Evolutionary conservation across 2,888 invertebrate genomes (phyloP).

Genomic region (Melanostoma scalare): DNA sequence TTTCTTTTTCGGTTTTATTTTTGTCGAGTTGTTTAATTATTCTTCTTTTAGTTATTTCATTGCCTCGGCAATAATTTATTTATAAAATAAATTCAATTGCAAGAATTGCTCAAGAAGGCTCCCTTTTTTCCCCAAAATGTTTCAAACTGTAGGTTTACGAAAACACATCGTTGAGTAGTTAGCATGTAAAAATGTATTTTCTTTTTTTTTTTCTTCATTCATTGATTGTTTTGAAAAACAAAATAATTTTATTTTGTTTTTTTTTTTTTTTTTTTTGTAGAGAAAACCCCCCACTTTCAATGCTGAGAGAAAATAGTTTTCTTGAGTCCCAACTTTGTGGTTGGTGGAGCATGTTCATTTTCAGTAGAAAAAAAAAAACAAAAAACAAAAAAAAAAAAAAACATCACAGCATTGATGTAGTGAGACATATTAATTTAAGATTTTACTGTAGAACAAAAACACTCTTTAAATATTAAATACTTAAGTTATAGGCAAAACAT

Average conservation of each 20-base stretch:
- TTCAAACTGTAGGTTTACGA: constrained; percentile 33
- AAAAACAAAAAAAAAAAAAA: constrained; percentile 43
- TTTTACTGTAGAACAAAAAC: constrained; percentile 63
- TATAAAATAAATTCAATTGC: constrained; percentile 50
- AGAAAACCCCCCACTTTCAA: constrained; percentile 13
- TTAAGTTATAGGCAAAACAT: constrained; percentile 69
- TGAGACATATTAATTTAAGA: constrained; percentile 55
- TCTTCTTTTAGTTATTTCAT: constrained; percentile 1
- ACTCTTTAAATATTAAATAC: constrained; percentile 48
- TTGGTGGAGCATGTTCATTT: constrained; percentile 11
- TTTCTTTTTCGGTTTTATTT: constrained; percentile 19
- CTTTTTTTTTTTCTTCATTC: constrained; percentile 13
- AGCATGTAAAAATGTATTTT: constrained; percentile 28
- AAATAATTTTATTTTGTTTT: constrained; percentile 5
- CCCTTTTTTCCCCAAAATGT: constrained; percentile 10
- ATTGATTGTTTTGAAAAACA: constrained; percentile 5
- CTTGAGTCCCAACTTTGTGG: constrained; percentile 12
- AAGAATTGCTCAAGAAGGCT: constrained; percentile 40
- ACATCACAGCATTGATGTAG: constrained; percentile 61
- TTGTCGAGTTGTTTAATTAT: constrained; percentile 7
- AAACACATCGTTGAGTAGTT: constrained; percentile 24
- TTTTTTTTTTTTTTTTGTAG: constrained; percentile 18
- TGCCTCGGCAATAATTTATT: constrained; percentile 25
- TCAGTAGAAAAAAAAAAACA: constrained; percentile 36
- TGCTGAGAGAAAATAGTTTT: constrained; percentile 22